phyloP scores from a whole-genome alignment of 1,140 invertebrate species.

The Elymnias hypermnestra region DNA sequence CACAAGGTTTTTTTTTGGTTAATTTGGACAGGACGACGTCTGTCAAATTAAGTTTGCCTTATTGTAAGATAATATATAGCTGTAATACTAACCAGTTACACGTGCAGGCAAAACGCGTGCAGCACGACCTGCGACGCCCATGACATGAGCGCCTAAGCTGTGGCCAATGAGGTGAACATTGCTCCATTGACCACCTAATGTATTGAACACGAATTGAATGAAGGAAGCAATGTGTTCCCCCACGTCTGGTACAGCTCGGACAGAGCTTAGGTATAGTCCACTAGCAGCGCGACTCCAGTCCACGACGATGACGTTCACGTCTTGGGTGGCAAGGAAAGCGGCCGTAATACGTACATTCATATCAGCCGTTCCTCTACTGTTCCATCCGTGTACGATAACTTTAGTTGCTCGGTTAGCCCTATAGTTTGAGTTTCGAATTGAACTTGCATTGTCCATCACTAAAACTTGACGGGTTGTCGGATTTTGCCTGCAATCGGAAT shows the following conservation, averaged over 20 bases:
- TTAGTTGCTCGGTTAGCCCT: slow-evolving; percentile 20
- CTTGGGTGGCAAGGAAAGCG: slow-evolving; percentile 61
- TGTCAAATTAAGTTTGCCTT: no score
- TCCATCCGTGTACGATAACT: slow-evolving; percentile 56
- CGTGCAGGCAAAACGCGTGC: slow-evolving; percentile 29
- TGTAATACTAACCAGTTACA: slow-evolving; percentile 31
- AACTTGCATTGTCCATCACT: slow-evolving; percentile 28
- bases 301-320: slow-evolving; percentile 77
- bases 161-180: slow-evolving; percentile 87
- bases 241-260: slow-evolving; percentile 61
- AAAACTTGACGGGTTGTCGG: slow-evolving; percentile 31
- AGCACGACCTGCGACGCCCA: slow-evolving; percentile 82
- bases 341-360: slow-evolving; percentile 33
- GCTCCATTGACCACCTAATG: slow-evolving; percentile 40
- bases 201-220: slow-evolving; percentile 31
- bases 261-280: slow-evolving; percentile 61
- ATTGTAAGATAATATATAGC: not conserved
- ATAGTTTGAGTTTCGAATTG: slow-evolving; percentile 42
- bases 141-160: slow-evolving; percentile 88
- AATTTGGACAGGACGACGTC: no score
- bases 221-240: slow-evolving; percentile 53
- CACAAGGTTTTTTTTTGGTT: no score
- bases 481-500: slow-evolving; percentile 21
- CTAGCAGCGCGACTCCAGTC: slow-evolving; percentile 41
- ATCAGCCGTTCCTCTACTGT: slow-evolving; percentile 36